These are phyloP conservation scores for Oostethus manadensis DNA, from an alignment of 2,113 vertebrate genomes.

Conservation along the genomic window DNA sequence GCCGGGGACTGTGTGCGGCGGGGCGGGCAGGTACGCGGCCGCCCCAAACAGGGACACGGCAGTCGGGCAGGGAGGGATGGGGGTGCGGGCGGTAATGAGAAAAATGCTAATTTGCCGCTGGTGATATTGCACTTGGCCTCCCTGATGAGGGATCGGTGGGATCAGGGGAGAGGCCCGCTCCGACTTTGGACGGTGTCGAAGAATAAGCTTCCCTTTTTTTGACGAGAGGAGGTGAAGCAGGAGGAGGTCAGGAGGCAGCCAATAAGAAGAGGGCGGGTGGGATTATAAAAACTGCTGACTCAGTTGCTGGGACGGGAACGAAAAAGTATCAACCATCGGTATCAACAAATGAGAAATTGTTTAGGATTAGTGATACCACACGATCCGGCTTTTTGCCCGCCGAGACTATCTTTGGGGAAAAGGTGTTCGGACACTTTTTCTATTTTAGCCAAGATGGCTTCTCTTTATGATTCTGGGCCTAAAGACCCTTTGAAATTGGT, in stretches of 20 bases:
- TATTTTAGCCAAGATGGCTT: too few relatives aligned
- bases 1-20: background rate
- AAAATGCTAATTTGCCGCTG: constrained; percentile 68
- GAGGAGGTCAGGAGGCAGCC: constrained; percentile 13
- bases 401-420: too few relatives aligned
- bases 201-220: constrained; percentile 29
- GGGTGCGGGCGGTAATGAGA: constrained; percentile 64
- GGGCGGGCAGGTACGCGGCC: too few relatives aligned
- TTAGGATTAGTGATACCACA: too few relatives aligned
- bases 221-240: constrained; percentile 6
- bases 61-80: constrained; percentile 28
- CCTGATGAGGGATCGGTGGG: constrained; percentile 65
- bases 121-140: constrained; percentile 62
- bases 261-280: constrained; percentile 7
- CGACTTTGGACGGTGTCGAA: constrained; percentile 44
- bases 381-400: too few relatives aligned
- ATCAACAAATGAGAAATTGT: too few relatives aligned
- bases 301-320: background rate
- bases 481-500: too few relatives aligned
- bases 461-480: too few relatives aligned
- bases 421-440: too few relatives aligned
- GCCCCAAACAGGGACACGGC: background rate
- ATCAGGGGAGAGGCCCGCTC: constrained; percentile 52
- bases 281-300: constrained; percentile 28
- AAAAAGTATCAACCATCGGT: too few relatives aligned